Conservation (phyloP, 1,140 invertebrate species). For the Manduca sexta region DNA sequence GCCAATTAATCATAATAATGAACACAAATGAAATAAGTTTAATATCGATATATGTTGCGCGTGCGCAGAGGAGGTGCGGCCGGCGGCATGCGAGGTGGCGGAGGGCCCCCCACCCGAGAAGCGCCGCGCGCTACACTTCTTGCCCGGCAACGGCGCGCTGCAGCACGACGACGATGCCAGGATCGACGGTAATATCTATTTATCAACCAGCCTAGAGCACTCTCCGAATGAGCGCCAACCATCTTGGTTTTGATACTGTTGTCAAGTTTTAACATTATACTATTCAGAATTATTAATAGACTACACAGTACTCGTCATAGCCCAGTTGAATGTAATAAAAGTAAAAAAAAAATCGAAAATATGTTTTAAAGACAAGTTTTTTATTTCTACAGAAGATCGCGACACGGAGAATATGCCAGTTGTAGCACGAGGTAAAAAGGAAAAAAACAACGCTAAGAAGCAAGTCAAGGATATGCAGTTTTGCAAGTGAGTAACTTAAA, state of each 20-base stretch:
- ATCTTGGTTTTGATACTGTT: too few species aligned
- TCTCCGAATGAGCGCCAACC: too few species aligned
- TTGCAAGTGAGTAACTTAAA: constrained; percentile 72
- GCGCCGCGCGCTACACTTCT: constrained; percentile 44
- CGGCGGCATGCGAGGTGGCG: constrained; percentile 5
- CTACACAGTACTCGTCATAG: too few species aligned
- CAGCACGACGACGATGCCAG: constrained; percentile 34
- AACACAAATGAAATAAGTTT: too few species aligned
- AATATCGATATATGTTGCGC: too few species aligned
- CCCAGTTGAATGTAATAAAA: not conserved
- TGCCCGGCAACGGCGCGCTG: constrained; percentile 49
- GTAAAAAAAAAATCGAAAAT: too few species aligned
- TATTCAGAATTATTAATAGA: too few species aligned
- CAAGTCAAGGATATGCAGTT: constrained; percentile 85
- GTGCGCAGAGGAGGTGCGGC: too few species aligned
- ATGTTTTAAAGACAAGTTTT: too few species aligned
- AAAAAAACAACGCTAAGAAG: constrained; percentile 82
- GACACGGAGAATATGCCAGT: constrained; percentile 50
- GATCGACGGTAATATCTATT: constrained; percentile 32
- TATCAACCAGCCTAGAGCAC: too few species aligned
- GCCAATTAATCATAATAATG: too few species aligned
- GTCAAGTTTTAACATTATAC: too few species aligned
- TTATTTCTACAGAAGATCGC: constrained; percentile 36
- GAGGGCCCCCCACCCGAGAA: constrained; percentile 54
- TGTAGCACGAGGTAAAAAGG: constrained; percentile 74